Evolutionary conservation across 2,888 invertebrate genomes (phyloP), one percentile per base, ranked within the genome.

Genomic region (Lathronympha strigana): DNA sequence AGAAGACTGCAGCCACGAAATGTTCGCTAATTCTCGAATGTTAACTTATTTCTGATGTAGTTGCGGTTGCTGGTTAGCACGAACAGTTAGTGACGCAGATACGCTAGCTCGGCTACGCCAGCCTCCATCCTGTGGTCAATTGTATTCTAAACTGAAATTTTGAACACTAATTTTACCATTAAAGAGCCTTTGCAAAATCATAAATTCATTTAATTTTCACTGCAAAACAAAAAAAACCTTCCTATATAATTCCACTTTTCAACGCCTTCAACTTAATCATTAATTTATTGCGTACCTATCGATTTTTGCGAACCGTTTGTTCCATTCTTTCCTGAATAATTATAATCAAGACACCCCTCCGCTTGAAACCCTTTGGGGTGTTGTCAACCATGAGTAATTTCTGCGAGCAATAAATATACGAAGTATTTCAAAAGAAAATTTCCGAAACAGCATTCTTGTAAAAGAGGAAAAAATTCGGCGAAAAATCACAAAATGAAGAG

Each of bases 211-310:
- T 13, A 40, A 54, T 17, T 28, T 17, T 2, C 13, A 55, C 11
- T 25, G 15, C 9, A 38, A 17, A 25, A 38, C 13, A 57, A 43
- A 43, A 19, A 13, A 31, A 11, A n/a, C 43, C 17, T 54, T 17
- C 8, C 31, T 19, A n/a, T n/a, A 19, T 31, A n/a, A 43, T 57
- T 57, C 57, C 13, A 36, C 8, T 43, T 25, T 55, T 43, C 55
- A 2, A 43, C 43, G 43, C 57, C 19, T 43, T 31, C 43, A 43
- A 57, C 57, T 57, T 21, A 55, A 55, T 55, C 28, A 43, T 57
- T 57, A 28, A 57, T 57, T 57, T 57, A 57, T 57, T 57, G 40
- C 19, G 25, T 43, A 57, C 19, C 17, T 43, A 57, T 43, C 57
- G 43, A 28, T 57, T 57, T 31, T 57, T 57, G 43, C 43, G 19